Evolutionary conservation across 2,113 vertebrate species (phyloP), one percentile per base, ranked within the genome.

Genomic region (Aegotheles bennettii): DNA sequence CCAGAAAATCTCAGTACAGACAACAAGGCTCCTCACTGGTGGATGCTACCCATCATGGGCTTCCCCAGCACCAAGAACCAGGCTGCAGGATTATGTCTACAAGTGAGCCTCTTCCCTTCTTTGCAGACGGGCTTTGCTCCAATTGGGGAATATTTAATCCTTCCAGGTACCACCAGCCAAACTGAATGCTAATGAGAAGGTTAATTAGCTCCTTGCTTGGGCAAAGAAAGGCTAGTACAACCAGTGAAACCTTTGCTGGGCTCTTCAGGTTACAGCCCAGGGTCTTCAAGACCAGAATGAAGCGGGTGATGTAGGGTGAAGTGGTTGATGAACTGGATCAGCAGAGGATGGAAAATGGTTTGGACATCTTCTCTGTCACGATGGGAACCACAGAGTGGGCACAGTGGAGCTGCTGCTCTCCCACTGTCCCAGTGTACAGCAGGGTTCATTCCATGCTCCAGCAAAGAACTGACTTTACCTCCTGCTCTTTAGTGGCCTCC

Each of bases 281-380:
- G 28, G 15, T 71, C 57, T 17, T 7, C 26, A 26, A n/a, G 57
- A 63, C 6, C 36, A 23, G 45, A 18, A 16, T 1, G 31, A 69
- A 61, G 74, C 0, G 0, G 8, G 31, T 29, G 59, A 45, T 35
- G 11, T 1, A 23, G n/a, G 0, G 0, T 21, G 19, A 3, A n/a
- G n/a, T n/a, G n/a, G 7, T 14, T 67, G 13, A 80, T 20, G 73
- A 75, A 26, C 56, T 3, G 68, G 45, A 56, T 54, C 43, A 74
- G 33, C 1, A 8, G 33, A 69, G 70, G 67, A 23, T 88, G 83
- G 60, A 26, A 42, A 76, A 60, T 12, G 4, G 13, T 51, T 74
- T 60, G 82, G 43, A 0, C 13, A 50, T 19, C 42, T 70, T 26
- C 70, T 35, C 45, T 67, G 69, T 50, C 5, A 0, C 0, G 8